Evolutionary conservation across 2,888 invertebrate species (phyloP), one percentile per base, ranked within the genome.

Genomic region (Trissoscelio sp.): DNA sequence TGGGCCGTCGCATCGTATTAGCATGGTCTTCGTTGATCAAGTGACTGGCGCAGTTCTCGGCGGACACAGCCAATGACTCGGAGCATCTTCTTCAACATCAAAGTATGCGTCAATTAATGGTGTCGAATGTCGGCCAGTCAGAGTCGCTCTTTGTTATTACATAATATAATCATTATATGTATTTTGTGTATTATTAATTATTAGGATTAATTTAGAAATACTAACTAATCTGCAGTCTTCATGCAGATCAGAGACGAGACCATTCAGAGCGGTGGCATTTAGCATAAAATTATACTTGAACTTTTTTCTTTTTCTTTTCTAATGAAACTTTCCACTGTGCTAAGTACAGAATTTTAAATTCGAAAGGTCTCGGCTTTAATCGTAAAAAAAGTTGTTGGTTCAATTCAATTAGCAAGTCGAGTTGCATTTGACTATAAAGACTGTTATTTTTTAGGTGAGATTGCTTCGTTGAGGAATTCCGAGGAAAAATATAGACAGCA

Each of bases 401-500:
- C 28, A 18, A n/a, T 20, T 11, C 44, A 28, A n/a, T 11, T 46
- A 7, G 1, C 3, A 16, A 7, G 28, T 48, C 11, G 4, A 28
- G 16, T 44, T 7, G n/a, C 3, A 6, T 0, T 16, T n/a, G 2
- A n/a, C n/a, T 14, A 12, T 58, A 20, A n/a, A n/a, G n/a, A n/a
- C n/a, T n/a, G n/a, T n/a, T n/a, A n/a, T 85, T 88, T 93, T 93
- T 86, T 92, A 95, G 96, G 95, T 91, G 95, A 95, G 91, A 91
- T 95, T 92, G 93, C 93, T 91, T 94, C 94, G 89, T 92, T 95
- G 90, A 94, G 95, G 92, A 95, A 96, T 92, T 93, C 95, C 87
- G 96, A 96, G 92, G 96, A 96, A 86, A 95, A 96, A 89, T 93
- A 95, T 89, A 95, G 95, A 88, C 95, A 95, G 87, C 97, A 97